Base-by-base conservation (phyloP, 2,888 invertebrate species). In the Suillia variegata region DNA sequence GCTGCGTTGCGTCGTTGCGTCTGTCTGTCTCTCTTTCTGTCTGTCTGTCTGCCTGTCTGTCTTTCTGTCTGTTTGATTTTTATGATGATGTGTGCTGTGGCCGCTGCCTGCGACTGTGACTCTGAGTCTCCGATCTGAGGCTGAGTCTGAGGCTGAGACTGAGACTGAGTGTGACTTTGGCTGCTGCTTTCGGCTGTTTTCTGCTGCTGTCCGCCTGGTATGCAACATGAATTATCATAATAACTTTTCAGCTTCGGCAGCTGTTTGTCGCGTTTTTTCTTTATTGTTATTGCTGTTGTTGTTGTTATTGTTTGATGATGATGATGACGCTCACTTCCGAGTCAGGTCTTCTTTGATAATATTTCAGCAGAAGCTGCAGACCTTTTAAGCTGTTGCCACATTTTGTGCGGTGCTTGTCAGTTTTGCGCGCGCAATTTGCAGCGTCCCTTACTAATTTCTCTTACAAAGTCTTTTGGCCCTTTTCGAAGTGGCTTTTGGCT, bases 221-320 rank as follows among this genome's bases (percentile, higher is more conserved):
- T 50, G 24, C 50, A 24, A 50, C 50, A 50, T 24, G 24, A 50
- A 50, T 50, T 50, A 50, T 50, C 50, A 50, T 50, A 50, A 50
- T 21, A 13, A 50, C 24, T 50, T 50, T 50, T 21, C 31, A 15
- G 31, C 24, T 50, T 3, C 31, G 21, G 31, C 22, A 24, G 50
- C 17, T 50, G 50, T 50, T 26, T 26, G 24, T 24, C 8, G 50
- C 24, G 21, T 21, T 24, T 45, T 5, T 45, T 20, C 5, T 45
- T 20, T 18, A 13, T 45, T 45, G 45, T 17, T 45, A 13, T 20
- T 45, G 45, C 20, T 38, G n/a, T n/a, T n/a, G n/a, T n/a, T n/a
- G n/a, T n/a, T n/a, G n/a, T n/a, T n/a, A n/a, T 38, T n/a, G 6
- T 6, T 10, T 26, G 26, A 26, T 26, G 26, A 26, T 26, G 26